Base-by-base conservation (phyloP, 2,888 invertebrate species). In the Ypsolopha scabrella region DNA sequence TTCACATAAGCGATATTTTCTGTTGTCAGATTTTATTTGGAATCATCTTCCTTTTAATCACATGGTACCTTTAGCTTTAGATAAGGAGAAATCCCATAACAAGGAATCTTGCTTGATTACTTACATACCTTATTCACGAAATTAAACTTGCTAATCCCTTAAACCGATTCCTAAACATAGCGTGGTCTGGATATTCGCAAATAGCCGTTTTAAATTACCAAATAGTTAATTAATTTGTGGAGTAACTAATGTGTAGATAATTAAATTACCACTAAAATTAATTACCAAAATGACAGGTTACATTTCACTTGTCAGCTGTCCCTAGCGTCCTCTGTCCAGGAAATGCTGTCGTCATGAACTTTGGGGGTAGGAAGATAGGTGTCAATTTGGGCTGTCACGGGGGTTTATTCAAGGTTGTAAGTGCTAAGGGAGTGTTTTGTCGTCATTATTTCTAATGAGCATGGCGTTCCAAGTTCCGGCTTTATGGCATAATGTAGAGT, bases 261-360 rank as follows among this genome's bases (percentile, higher is more conserved):
- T 65, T 58, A 58, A 66, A 66, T 60, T 53, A 61, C 62, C 59
- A 51, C 58, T 62, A 45, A 44, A 52, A 56, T 67, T 73, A 76
- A 75, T 75, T 78, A 73, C 59, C 57, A 54, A 65, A 70, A 68
- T 68, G 61, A 61, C 60, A 57, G 64, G 65, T 67, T 63, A 70
- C 61, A 56, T 61, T 67, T 62, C 56, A 56, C 52, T 54, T 61
- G 65, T 62, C 65, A 55, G 43, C 57, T 33, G 57, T 66, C 67
- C 66, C 70, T 56, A 51, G 62, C 58, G 62, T 53, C 55, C 64
- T 66, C 60, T 57, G 44, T 46, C 50, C 38, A 48, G 50, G 46
- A 41, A 44, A 49, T 36, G 10, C 50, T 53, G 39, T 39, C 44
- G 9, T 24, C 9, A 7, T 44, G 13, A 14, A 14, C 9, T 7